Evolutionary conservation across 1,140 invertebrate species (phyloP).

Genomic region (Goniozus legneri): DNA sequence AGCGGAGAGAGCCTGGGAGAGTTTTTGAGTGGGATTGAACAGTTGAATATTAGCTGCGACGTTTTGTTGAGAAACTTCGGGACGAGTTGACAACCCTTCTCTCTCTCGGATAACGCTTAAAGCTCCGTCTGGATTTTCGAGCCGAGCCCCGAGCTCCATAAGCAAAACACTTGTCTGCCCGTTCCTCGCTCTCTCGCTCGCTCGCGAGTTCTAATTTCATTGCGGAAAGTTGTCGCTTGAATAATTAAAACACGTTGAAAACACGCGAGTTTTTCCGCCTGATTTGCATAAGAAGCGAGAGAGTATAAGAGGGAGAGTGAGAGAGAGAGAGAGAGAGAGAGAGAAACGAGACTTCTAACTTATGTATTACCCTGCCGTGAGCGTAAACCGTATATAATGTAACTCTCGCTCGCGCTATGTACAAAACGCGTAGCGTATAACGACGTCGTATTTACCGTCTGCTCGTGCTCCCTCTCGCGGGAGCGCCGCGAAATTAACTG

Average conservation of each 20-base stretch:
- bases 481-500: constrained; percentile 28
- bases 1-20: background rate
- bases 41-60: too few relatives aligned
- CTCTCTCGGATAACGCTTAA: too few relatives aligned
- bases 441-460: constrained; percentile 2
- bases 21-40: constrained; percentile 16
- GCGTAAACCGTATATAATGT: background rate
- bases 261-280: constrained; percentile 43
- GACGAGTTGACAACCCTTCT: too few relatives aligned
- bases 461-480: constrained; percentile 9
- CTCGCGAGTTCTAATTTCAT: constrained; percentile 50
- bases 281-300: constrained; percentile 34
- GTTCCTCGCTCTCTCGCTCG: constrained; percentile 40
- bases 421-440: constrained; percentile 5
- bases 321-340: constrained; percentile 22
- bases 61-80: too few relatives aligned
- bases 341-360: background rate
- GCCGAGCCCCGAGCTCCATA: constrained; percentile 30
- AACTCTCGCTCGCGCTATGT: background rate
- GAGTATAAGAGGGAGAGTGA: constrained; percentile 13
- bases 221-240: constrained; percentile 50
- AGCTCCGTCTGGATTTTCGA: too few relatives aligned
- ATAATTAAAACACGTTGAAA: constrained; percentile 50
- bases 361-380: background rate
- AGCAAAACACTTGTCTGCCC: constrained; percentile 46